Percentiles rank a stretch among this genome's conserved stretches.
phyloP scores from a whole-genome alignment of 2,113 vertebrate species.

The Misgurnus mizolepis region DNA sequence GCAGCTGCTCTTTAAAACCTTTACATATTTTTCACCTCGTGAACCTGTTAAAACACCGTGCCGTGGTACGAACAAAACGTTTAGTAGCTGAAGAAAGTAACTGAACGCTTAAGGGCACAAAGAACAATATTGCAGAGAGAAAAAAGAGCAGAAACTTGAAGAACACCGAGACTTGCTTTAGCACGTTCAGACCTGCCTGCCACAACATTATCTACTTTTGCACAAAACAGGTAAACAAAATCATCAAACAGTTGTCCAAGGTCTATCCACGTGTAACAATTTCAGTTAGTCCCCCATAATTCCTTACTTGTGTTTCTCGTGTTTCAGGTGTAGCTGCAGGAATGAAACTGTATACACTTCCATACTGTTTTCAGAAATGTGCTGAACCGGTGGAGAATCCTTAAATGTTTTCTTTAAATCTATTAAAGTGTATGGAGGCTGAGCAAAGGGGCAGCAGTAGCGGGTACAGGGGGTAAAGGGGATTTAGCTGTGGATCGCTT shows the following conservation, averaged over 20 bases:
- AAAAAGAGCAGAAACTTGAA: slow-evolving; percentile 52
- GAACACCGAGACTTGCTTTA: slow-evolving; percentile 58
- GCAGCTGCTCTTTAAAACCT: slow-evolving; percentile 15
- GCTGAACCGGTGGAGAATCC: neutral
- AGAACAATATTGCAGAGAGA: slow-evolving; percentile 64
- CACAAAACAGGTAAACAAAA: slow-evolving; percentile 67
- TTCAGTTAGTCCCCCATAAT: slow-evolving; percentile 31
- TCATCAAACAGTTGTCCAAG: slow-evolving; percentile 57
- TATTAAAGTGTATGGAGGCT: neutral
- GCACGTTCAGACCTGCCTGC: slow-evolving; percentile 68
- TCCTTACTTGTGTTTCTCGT: neutral
- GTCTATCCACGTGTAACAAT: slow-evolving; percentile 40
- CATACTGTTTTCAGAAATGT: neutral
- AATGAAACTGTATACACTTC: neutral
- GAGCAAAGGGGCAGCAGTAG: slow-evolving; percentile 40
- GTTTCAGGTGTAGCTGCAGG: neutral
- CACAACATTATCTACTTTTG: slow-evolving; percentile 57
- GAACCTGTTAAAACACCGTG: slow-evolving; percentile 31
- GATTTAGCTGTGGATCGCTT: slow-evolving; percentile 73
- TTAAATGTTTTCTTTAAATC: neutral
- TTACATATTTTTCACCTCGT: slow-evolving; percentile 34
- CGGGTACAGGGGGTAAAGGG: slow-evolving; percentile 50
- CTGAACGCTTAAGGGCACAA: slow-evolving; percentile 16
- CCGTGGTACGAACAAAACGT: slow-evolving; percentile 47
- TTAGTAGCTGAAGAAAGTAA: slow-evolving; percentile 43